Evolutionary conservation across 2,888 invertebrate species (phyloP), one percentile per base, ranked within the genome.

Genomic region (Trissoscelio sp.): DNA sequence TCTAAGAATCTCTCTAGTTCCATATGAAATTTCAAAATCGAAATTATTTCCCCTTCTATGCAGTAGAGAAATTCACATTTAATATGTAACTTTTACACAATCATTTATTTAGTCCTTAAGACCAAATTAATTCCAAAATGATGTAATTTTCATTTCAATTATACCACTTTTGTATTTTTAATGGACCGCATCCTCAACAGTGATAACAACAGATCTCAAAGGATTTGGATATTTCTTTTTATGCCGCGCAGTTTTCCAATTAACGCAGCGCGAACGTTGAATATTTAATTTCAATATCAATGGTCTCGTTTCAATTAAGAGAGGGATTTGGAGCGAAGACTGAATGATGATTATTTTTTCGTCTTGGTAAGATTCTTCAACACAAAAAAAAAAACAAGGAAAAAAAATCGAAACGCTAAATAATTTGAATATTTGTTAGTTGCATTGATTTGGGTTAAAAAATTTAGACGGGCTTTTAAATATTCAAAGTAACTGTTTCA

Each of bases 201-300:
- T 24, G 24, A 24, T 24, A 24, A 24, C 6, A 24, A 24, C 24
- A 4, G 24, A 5, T 24, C 24, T 24, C 24, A 24, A 24, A 24
- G 24, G 24, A 24, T 24, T 24, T 24, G 24, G 24, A 24, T 24
- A 4, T 24, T 24, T 57, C 1, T 34, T 18, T 31, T 31, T 14
- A 14, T 1, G 2, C n/a, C 46, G n/a, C 24, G 22, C 9, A 53
- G 31, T 11, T 57, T 37, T 34, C 37, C 37, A 57, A 57, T 57
- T 37, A 57, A 18, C 34, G 34, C 14, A 39, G 39, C 34, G 31
- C 18, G 18, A 55, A 55, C 37, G 37, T n/a, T 37, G 58, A 58
- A 34, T 58, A 58, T 58, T 58, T 58, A 39, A 58, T 58, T 58
- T 58, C 39, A 39, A 39, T 58, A 39, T 9, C 58, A 39, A 39